Base-by-base conservation (phyloP, 1,140 invertebrate genomes). In the Calycopis cecrops region DNA sequence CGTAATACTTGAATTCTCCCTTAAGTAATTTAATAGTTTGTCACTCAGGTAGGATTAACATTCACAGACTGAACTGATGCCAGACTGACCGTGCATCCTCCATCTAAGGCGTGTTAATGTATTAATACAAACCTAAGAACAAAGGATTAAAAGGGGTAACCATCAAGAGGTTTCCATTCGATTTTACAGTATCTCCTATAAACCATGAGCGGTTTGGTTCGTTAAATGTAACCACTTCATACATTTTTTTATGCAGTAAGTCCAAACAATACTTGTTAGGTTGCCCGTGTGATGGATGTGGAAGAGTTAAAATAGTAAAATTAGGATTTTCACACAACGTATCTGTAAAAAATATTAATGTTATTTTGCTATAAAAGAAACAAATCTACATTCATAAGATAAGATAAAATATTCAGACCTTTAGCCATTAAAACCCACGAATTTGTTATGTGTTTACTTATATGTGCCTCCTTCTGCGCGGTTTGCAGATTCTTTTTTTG, bases 61-160 rank as follows among this genome's bases (percentile, higher is more conserved):
- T n/a, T n/a, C n/a, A n/a, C n/a, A n/a, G n/a, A n/a, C n/a, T n/a
- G n/a, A n/a, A n/a, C n/a, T n/a, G n/a, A n/a, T n/a, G n/a, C n/a
- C n/a, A n/a, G n/a, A n/a, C n/a, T n/a, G n/a, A n/a, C n/a, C n/a
- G n/a, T n/a, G n/a, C n/a, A n/a, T n/a, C n/a, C n/a, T n/a, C n/a
- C n/a, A n/a, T n/a, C n/a, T n/a, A n/a, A n/a, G n/a, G n/a, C n/a
- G n/a, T n/a, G n/a, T n/a, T n/a, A n/a, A n/a, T n/a, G n/a, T 28
- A 55, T 90, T 10, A 67, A 37, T 49, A 62, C 65, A 73, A 76
- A 90, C 89, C 87, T 72, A 94, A 79, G 76, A 94, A 93, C 55
- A 94, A 88, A 28, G 92, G 90, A 86, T 95, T 93, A 38, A 94
- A 84, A 1, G 92, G 92, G 33, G 92, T 92, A 9, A 92, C 91